Evolutionary conservation across 2,888 invertebrate species (phyloP), one percentile per base, ranked within the genome.

Genomic region (Scaptomyza reducta): DNA sequence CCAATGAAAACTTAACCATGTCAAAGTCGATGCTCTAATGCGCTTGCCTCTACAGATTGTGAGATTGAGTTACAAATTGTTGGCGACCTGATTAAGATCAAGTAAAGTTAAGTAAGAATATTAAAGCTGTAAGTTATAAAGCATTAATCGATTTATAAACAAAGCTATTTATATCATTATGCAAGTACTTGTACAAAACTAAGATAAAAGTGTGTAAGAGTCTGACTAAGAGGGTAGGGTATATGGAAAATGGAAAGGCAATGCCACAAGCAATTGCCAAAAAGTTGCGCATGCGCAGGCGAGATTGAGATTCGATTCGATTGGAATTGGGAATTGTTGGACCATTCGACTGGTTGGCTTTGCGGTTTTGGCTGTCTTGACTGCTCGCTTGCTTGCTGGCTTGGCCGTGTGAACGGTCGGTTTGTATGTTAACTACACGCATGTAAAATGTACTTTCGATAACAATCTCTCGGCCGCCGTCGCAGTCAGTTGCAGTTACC

Each of bases 391-490:
- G 40, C 6, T 16, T n/a, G 46, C 73, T 50, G 3, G 46, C 38
- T 29, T 56, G 71, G 85, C 85, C 82, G 87, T 82, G 87, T 82
- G 86, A 82, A 82, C 79, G 86, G 66, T 67, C 82, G 76, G 77
- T 84, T 87, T 84, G 73, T 87, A 82, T 85, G 87, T 82, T 82
- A 82, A 87, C 86, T 82, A 87, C 85, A 82, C 82, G 82, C 82
- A 82, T 82, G 86, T 82, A 78, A 87, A 82, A 84, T 81, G 88
- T 82, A 87, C 79, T 87, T 87, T 82, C 82, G 82, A 82, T 82
- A 81, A 65, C 77, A 73, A 82, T 82, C 87, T 85, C 65, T 54
- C 49, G 31, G 67, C 46, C 50, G 44, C 58, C n/a, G 69, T 51
- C 33, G 47, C 49, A 3, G 58, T 62, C 46, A n/a, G 50, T 45